phyloP scores from a whole-genome alignment of 2,113 vertebrate genomes.

The Pachycephala philippinensis region DNA sequence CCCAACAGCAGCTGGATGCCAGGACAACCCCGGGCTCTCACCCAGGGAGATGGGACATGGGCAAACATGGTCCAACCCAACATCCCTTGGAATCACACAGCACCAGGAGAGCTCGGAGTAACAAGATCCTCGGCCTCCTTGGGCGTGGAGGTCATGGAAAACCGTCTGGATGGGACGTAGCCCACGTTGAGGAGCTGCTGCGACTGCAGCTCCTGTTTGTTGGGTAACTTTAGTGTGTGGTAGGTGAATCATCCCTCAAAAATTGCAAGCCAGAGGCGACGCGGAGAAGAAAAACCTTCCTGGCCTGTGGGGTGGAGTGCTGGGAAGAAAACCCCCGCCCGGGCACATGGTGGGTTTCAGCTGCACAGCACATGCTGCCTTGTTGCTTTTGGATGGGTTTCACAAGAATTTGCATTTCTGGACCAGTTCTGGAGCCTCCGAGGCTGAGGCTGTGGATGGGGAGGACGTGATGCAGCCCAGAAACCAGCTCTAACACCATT shows the following conservation, averaged over 20 bases:
- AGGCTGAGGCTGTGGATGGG: neutral
- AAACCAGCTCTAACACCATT: neutral
- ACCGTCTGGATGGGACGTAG: accelerated
- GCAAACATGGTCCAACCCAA: neutral
- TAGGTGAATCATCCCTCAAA: slow-evolving; percentile 59
- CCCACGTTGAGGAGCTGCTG: neutral
- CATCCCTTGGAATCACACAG: neutral
- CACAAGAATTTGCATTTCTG: slow-evolving; percentile 6
- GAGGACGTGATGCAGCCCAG: neutral
- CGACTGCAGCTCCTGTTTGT: neutral
- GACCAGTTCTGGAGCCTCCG: neutral
- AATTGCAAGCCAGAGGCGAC: slow-evolving; percentile 19
- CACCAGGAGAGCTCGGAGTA: neutral
- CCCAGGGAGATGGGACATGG: neutral
- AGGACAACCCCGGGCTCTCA: neutral
- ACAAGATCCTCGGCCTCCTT: neutral
- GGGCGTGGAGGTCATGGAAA: neutral
- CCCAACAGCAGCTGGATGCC: neutral
- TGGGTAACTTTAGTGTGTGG: slow-evolving; percentile 24
- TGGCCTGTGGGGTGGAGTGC: neutral
- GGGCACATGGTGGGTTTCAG: slow-evolving; percentile 21
- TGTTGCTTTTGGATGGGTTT: slow-evolving; percentile 28
- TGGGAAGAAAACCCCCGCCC: neutral
- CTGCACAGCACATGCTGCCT: slow-evolving; percentile 37
- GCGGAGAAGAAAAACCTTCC: neutral